Evolutionary conservation across 1,140 invertebrate species (phyloP).

Genomic region (Gerris buenoi): DNA sequence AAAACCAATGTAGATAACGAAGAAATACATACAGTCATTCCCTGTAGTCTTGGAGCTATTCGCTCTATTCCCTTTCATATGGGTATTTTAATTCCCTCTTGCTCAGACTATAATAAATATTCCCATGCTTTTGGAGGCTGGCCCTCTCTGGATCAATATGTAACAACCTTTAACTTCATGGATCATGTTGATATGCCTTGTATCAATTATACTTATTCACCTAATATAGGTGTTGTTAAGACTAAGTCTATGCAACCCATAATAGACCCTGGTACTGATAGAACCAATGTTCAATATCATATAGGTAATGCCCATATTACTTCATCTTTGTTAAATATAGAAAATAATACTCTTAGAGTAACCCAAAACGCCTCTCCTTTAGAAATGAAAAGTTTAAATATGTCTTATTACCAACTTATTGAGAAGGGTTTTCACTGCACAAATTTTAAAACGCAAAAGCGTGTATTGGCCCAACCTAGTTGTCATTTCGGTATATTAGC

Average conservation of each 20-base stretch:
- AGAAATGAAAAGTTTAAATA: neutral
- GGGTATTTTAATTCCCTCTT: neutral
- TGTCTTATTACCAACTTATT: neutral
- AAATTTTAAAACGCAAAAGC: neutral
- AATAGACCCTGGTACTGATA: neutral
- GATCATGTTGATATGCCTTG: neutral
- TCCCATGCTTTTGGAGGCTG: neutral
- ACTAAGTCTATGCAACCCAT: neutral
- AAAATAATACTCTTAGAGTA: neutral
- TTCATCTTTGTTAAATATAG: neutral
- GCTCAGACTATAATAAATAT: neutral
- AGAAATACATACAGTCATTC: neutral
- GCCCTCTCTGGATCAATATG: neutral
- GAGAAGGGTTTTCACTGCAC: neutral
- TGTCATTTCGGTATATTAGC: neutral
- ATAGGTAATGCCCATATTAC: neutral
- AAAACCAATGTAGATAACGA: neutral
- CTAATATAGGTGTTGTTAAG: neutral
- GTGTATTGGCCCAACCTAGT: neutral
- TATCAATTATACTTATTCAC: neutral
- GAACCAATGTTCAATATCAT: neutral
- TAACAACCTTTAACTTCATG: neutral
- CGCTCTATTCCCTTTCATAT: neutral
- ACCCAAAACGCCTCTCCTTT: neutral
- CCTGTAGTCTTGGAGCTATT: neutral